These are phyloP conservation scores for Rhabdophis nuchalis DNA, from an alignment of 2,797 vertebrate genomes.

Conservation along the genomic window DNA sequence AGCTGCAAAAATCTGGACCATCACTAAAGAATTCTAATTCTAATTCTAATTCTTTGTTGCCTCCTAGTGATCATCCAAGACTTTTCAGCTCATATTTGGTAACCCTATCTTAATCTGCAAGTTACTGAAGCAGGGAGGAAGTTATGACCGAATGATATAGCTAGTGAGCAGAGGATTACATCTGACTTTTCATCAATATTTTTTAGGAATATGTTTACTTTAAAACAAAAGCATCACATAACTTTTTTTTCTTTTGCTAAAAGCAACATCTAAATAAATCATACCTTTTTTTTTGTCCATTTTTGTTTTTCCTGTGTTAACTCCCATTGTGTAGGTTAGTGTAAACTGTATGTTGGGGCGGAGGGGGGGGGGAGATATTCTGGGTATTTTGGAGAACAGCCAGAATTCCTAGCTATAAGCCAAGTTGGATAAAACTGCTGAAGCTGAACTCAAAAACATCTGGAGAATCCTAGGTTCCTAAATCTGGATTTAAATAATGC, in stretches of 20 bases:
- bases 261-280: not conserved
- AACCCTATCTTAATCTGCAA: not conserved
- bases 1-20: not conserved
- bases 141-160: not conserved
- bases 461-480: not conserved
- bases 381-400: not conserved
- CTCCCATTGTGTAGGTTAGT: not conserved
- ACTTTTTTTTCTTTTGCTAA: not conserved
- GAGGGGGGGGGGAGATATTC: not conserved
- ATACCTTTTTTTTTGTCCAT: not conserved
- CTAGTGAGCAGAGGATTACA: not conserved
- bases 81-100: not conserved
- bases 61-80: not conserved
- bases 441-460: not conserved
- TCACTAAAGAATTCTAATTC: not conserved
- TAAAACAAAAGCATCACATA: not conserved
- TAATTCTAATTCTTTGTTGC: not conserved
- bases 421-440: not conserved
- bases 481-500: not conserved
- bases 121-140: not conserved
- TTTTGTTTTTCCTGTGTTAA: not conserved
- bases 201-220: not conserved
- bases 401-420: not conserved
- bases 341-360: not conserved
- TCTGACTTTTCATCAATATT: not conserved